Evolutionary conservation across 2,888 invertebrate species (phyloP).

Genomic region (Hedya salicella): DNA sequence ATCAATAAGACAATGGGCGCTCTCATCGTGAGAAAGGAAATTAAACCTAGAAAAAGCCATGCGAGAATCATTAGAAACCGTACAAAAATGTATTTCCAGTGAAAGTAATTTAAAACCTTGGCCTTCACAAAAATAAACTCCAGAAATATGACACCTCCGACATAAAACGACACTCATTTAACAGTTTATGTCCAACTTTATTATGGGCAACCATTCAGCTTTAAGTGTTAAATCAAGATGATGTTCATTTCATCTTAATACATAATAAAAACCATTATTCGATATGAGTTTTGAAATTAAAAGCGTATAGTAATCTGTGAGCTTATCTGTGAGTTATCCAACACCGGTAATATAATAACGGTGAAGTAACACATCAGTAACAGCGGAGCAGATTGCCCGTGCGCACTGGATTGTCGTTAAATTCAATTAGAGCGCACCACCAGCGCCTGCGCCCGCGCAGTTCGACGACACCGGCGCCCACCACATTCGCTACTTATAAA

Average conservation of each 20-base stretch:
- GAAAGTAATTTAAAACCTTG: constrained; percentile 29
- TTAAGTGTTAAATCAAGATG: constrained; percentile 60
- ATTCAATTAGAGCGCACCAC: constrained; percentile 81
- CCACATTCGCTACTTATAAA: constrained; percentile 76
- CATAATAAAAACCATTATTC: constrained; percentile 54
- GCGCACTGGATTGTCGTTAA: constrained; percentile 78
- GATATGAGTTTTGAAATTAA: constrained; percentile 59
- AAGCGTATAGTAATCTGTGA: constrained; percentile 49
- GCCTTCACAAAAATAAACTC: constrained; percentile 49
- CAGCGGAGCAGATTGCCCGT: constrained; percentile 63
- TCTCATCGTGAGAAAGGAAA: constrained; percentile 45
- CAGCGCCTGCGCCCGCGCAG: constrained; percentile 79
- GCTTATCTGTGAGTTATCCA: constrained; percentile 56
- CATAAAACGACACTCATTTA: constrained; percentile 55
- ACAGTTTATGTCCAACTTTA: constrained; percentile 51
- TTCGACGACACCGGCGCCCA: constrained; percentile 84
- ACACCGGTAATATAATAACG: constrained; percentile 55
- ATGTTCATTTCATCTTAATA: constrained; percentile 45
- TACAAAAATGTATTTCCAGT: constrained; percentile 11
- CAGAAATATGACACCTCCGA: constrained; percentile 57
- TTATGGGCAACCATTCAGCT: constrained; percentile 52
- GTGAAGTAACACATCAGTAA: constrained; percentile 65
- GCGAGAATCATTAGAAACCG: constrained; percentile 3
- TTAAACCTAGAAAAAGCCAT: constrained; percentile 42
- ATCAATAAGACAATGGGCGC: constrained; percentile 51